Conservation (phyloP, 2,797 vertebrate genomes). For the Mus caroli region DNA sequence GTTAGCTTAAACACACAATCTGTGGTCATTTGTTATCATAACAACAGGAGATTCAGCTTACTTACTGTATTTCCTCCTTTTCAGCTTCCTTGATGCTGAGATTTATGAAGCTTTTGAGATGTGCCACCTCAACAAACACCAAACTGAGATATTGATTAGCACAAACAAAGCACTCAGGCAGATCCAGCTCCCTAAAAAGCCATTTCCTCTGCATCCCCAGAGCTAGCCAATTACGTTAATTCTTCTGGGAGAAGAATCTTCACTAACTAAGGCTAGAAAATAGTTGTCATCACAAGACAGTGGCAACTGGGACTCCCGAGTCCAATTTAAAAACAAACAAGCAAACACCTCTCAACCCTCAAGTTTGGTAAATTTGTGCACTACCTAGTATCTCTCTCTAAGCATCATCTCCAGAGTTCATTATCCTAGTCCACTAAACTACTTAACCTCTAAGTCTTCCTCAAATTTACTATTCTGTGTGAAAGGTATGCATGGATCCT, state of each 20-base stretch:
- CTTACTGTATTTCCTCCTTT: background rate
- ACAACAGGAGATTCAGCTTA: background rate
- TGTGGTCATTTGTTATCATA: background rate
- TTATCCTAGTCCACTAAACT: too few species aligned
- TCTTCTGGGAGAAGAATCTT: background rate
- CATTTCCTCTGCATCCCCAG: background rate
- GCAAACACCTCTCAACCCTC: background rate
- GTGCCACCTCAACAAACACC: background rate
- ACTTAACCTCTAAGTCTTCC: too few species aligned
- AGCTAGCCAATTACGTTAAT: background rate
- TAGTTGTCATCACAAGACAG: background rate
- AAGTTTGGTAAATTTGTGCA: too few species aligned
- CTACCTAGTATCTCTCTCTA: background rate
- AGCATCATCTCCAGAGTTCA: background rate
- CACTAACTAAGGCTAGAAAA: background rate
- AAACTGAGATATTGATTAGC: background rate
- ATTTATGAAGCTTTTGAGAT: slow-evolving; percentile 24
- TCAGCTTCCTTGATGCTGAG: background rate
- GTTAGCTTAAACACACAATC: background rate
- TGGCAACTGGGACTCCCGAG: background rate
- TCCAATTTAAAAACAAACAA: background rate
- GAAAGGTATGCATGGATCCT: background rate
- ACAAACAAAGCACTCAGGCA: background rate
- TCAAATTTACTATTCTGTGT: background rate
- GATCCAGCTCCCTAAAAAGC: too few species aligned